A percentile compares a stretch with the other conserved stretches of the same genome.
phyloP scores from a whole-genome alignment of 2,797 vertebrate genomes.

The Tragopan temminckii region DNA sequence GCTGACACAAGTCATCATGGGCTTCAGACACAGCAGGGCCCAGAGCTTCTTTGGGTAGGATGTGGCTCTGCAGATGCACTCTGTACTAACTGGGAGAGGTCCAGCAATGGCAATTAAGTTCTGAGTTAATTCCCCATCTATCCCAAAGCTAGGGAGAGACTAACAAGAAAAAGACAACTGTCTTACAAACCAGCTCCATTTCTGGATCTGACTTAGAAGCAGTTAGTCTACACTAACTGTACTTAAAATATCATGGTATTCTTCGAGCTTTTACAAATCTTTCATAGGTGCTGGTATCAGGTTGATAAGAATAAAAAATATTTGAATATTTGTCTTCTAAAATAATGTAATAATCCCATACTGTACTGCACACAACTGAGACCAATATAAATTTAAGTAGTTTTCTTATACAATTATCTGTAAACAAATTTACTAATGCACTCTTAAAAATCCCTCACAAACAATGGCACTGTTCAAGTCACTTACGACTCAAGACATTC shows the following conservation, averaged over 20 bases:
- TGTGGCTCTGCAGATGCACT: background rate
- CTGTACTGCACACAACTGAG: background rate
- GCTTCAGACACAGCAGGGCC: background rate
- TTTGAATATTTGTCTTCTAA: background rate
- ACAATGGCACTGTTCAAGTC: background rate
- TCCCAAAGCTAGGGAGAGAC: slow-evolving; percentile 28
- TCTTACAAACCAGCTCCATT: slow-evolving; percentile 39
- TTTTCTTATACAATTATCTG: background rate
- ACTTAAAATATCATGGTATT: background rate
- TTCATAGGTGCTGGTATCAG: background rate
- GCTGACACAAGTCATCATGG: slow-evolving; percentile 73
- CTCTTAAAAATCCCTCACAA: background rate
- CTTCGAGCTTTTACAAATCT: background rate
- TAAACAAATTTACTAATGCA: background rate
- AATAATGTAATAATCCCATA: slow-evolving; percentile 5
- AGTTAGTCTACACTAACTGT: slow-evolving; percentile 25
- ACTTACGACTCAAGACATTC: slow-evolving; percentile 50
- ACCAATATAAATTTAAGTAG: background rate
- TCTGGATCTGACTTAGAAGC: background rate
- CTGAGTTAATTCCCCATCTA: background rate
- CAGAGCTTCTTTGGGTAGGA: background rate
- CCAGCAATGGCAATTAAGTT: slow-evolving; percentile 83
- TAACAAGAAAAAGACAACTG: slow-evolving; percentile 33
- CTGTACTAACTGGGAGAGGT: slow-evolving; percentile 70
- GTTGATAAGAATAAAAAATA: background rate